Conservation (phyloP, 2,888 invertebrate genomes). For the Pandemis corylana region DNA sequence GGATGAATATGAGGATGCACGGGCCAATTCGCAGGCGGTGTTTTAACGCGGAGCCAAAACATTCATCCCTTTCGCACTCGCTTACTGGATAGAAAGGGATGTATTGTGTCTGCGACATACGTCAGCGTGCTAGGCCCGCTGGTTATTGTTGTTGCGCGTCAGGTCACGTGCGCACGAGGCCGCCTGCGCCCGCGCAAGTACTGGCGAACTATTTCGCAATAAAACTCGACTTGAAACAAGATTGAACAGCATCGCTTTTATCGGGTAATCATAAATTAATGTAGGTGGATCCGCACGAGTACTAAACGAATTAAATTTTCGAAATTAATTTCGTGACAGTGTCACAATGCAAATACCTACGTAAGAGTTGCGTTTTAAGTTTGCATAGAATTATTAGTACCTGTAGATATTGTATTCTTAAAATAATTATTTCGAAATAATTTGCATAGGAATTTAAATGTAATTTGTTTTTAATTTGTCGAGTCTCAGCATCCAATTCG, state of each 20-base stretch:
- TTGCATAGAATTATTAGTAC: background rate
- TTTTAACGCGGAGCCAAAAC: background rate
- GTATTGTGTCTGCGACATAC: background rate
- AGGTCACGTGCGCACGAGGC: constrained; percentile 52
- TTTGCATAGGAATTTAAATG: no score
- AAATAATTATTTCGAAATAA: no score
- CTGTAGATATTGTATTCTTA: background rate
- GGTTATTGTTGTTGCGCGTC: constrained; percentile 61
- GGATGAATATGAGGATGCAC: constrained; percentile 47
- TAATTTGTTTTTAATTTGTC: no score
- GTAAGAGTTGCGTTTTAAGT: background rate
- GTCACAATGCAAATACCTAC: background rate
- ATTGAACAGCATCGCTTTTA: constrained; percentile 55
- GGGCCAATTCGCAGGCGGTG: constrained; percentile 34
- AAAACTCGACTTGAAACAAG: constrained; percentile 50
- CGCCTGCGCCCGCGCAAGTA: constrained; percentile 57
- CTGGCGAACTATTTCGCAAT: constrained; percentile 50
- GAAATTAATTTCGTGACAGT: constrained; percentile 18
- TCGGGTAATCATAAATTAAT: constrained; percentile 48
- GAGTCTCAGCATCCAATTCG: no score
- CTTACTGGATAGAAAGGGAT: background rate
- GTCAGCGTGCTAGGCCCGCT: background rate
- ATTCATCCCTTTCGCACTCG: background rate
- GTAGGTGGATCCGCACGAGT: constrained; percentile 40
- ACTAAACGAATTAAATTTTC: constrained; percentile 22